Percentiles rank a stretch among this genome's conserved stretches.
These are phyloP conservation scores for Pseudomyrmex concolor DNA, from an alignment of 1,140 invertebrate species.

Conservation along the genomic window DNA sequence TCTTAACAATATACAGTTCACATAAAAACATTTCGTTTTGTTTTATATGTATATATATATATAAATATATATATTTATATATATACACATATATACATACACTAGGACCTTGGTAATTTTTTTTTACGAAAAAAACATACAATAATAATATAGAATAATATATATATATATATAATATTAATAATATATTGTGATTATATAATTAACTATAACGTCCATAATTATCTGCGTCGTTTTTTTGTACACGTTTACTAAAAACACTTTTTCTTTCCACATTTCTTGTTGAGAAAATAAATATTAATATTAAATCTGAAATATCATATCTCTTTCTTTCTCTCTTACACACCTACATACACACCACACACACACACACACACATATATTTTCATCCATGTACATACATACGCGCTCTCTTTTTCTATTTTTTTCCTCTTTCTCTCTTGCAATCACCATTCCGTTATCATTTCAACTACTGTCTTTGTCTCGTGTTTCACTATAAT, in stretches of 20 bases:
- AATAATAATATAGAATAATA: constrained; percentile 74
- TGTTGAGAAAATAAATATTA: constrained; percentile 84
- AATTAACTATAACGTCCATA: constrained; percentile 82
- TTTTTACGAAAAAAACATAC: constrained; percentile 74
- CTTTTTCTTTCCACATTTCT: constrained; percentile 74
- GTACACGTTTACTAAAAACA: constrained; percentile 82
- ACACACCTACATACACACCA: background rate
- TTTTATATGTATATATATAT: constrained; percentile 52
- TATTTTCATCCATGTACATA: constrained; percentile 54
- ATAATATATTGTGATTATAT: constrained; percentile 68
- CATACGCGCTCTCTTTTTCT: constrained; percentile 62
- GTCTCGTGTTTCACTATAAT: constrained; percentile 66
- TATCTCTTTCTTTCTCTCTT: constrained; percentile 57
- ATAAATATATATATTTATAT: no score
- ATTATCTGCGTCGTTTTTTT: constrained; percentile 78
- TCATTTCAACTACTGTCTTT: constrained; percentile 75
- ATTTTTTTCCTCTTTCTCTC: constrained; percentile 15
- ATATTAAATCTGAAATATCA: constrained; percentile 83
- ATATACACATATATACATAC: constrained; percentile 16
- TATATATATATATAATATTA: constrained; percentile 74
- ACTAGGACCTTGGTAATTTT: constrained; percentile 74
- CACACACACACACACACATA: constrained; percentile 63
- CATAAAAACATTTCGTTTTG: constrained; percentile 76
- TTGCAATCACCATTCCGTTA: constrained; percentile 69
- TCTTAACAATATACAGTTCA: constrained; percentile 79